Evolutionary conservation across 2,888 invertebrate species (phyloP).

Genomic region (Automeris io): DNA sequence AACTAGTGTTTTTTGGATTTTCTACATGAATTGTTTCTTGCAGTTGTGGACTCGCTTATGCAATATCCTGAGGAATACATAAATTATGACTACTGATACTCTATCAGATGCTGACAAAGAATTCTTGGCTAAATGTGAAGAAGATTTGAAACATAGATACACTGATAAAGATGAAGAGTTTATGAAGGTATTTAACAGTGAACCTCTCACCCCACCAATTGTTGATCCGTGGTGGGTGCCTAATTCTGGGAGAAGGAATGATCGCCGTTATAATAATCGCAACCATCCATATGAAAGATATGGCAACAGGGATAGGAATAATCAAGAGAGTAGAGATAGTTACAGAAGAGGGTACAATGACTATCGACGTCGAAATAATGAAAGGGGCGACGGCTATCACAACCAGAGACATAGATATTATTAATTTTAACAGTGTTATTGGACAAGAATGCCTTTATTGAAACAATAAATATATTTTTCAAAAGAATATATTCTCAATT

Average conservation of each 20-base stretch:
- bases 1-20: no score
- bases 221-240: constrained; percentile 74
- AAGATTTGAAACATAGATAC: constrained; percentile 78
- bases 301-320: constrained; percentile 25
- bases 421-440: background rate
- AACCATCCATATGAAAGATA: constrained; percentile 32
- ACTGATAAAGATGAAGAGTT: constrained; percentile 80
- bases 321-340: constrained; percentile 20
- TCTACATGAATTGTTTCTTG: constrained; percentile 19
- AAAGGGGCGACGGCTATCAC: constrained; percentile 23
- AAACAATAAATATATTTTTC: constrained; percentile 46
- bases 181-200: constrained; percentile 61
- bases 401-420: constrained; percentile 28
- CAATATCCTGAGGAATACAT: constrained; percentile 21
- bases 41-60: constrained; percentile 42
- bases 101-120: constrained; percentile 76
- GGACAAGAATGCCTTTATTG: constrained; percentile 10
- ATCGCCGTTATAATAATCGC: constrained; percentile 39
- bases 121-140: constrained; percentile 79
- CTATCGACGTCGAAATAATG: constrained; percentile 23
- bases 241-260: constrained; percentile 40
- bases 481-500: constrained; percentile 77
- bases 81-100: constrained; percentile 36
- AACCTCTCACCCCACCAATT: constrained; percentile 73
- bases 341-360: constrained; percentile 26